phyloP scores from a whole-genome alignment of 2,797 vertebrate genomes.

The Sciurus vulgaris region DNA sequence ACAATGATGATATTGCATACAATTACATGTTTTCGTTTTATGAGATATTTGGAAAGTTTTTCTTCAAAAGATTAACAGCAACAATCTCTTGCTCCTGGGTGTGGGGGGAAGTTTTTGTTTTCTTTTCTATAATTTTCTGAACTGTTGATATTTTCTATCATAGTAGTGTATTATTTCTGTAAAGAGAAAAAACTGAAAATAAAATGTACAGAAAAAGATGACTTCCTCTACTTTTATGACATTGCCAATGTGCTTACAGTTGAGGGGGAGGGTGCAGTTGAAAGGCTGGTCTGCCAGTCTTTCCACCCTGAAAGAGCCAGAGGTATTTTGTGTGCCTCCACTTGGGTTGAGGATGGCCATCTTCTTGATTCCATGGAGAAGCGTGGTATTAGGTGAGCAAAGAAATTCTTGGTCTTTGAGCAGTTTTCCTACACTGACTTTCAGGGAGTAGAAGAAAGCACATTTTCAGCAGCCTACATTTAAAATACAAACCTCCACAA shows the following conservation, averaged over 20 bases:
- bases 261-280: neutral
- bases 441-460: slow-evolving; percentile 29
- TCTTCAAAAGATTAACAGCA: neutral
- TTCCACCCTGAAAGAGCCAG: neutral
- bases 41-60: neutral
- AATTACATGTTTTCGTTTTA: neutral
- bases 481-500: slow-evolving; percentile 94
- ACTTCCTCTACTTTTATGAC: neutral
- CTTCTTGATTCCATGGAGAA: neutral
- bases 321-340: neutral
- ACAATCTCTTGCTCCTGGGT: neutral
- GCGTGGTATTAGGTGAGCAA: neutral
- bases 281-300: neutral
- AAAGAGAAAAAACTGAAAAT: neutral
- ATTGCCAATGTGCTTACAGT: neutral
- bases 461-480: neutral
- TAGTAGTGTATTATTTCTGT: neutral
- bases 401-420: neutral
- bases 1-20: neutral
- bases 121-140: slow-evolving; percentile 19
- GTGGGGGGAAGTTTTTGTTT: neutral
- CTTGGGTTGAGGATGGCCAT: neutral
- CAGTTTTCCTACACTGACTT: neutral
- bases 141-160: neutral
- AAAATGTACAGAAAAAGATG: neutral